Base-by-base conservation (phyloP, 2,888 invertebrate species). In the Sinodicranocentrus sp. region DNA sequence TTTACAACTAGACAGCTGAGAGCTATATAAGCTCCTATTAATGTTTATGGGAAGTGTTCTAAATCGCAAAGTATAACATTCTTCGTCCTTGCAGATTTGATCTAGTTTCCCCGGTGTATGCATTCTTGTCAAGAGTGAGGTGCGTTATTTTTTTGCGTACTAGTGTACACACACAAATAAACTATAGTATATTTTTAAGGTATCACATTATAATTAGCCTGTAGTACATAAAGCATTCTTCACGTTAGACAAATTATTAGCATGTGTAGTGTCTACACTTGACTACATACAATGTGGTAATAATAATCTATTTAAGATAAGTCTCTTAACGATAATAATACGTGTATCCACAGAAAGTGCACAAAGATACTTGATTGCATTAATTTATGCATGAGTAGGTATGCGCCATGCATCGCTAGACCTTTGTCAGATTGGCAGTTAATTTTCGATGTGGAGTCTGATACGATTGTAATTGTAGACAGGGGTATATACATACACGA, bases 1-100 rank as follows among this genome's bases (percentile, higher is more conserved):
- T 39, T 8, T 39, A 48, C 15, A 48, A n/a, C 6, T 3, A 48
- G 13, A 48, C 48, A 33, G 33, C 33, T 33, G 48, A 48, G 48
- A n/a, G 48, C 15, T n/a, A 15, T n/a, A 48, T n/a, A n/a, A n/a
- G n/a, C n/a, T n/a, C n/a, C n/a, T n/a, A n/a, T n/a, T n/a, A n/a
- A n/a, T n/a, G 39, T 57, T 23, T 28, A 17, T 71, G 71, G 71
- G 71, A 71, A 71, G 71, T 57, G 71, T 17, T 54, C 71, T 26
- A 71, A 71, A 71, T 54, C 52, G 54, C 15, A 70, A 70, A 26
- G 54, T 70, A n/a, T 17, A 28, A 17, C 54, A 54, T 48, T 39
- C 19, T 28, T 48, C 33, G 71, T 17, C 71, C 71, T 71, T 71
- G 71, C 71, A 28, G 57, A 54, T 48, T 17, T 71, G 71, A 71